These are phyloP conservation scores for Xylocopa sonorina DNA, from an alignment of 1,140 invertebrate genomes.

Conservation along the genomic window DNA sequence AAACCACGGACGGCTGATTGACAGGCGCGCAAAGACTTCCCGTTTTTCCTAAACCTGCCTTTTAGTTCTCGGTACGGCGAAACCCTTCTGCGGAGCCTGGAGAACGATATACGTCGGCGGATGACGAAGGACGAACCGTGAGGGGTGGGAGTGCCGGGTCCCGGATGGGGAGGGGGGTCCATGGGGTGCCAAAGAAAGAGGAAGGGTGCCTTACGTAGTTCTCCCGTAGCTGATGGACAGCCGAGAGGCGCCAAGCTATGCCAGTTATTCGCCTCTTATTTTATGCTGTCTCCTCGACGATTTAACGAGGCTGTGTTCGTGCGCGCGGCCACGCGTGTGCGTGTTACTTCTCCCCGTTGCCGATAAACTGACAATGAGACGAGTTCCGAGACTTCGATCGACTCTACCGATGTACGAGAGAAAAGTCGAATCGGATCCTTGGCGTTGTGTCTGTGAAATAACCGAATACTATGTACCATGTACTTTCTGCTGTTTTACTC, in stretches of 20 bases:
- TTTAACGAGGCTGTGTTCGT: slow-evolving; percentile 30
- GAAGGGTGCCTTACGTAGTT: slow-evolving; percentile 62
- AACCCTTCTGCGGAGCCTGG: slow-evolving; percentile 61
- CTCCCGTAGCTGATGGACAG: slow-evolving; percentile 68
- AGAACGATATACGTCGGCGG: slow-evolving; percentile 55
- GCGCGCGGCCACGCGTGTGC: slow-evolving; percentile 32
- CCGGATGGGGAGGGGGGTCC: not conserved
- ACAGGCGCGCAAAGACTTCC: slow-evolving; percentile 75
- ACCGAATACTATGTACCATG: no score
- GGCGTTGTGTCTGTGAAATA: no score
- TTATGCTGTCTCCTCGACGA: slow-evolving; percentile 61
- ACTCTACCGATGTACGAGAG: slow-evolving; percentile 30
- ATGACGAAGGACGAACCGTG: slow-evolving; percentile 42
- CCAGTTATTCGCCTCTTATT: slow-evolving; percentile 73
- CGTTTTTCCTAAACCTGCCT: slow-evolving; percentile 73
- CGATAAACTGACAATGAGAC: slow-evolving; percentile 62
- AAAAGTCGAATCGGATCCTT: no score
- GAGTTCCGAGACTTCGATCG: slow-evolving; percentile 69
- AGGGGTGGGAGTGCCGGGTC: slow-evolving; percentile 29
- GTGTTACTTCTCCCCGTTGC: slow-evolving; percentile 38
- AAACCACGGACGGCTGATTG: slow-evolving; percentile 77
- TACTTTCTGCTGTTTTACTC: no score
- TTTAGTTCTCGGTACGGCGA: slow-evolving; percentile 72
- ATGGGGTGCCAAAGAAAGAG: slow-evolving; percentile 51
- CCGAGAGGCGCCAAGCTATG: slow-evolving; percentile 74